Evolutionary conservation across 2,797 vertebrate genomes (phyloP).

Genomic region (Tragelaphus eurycerus): DNA sequence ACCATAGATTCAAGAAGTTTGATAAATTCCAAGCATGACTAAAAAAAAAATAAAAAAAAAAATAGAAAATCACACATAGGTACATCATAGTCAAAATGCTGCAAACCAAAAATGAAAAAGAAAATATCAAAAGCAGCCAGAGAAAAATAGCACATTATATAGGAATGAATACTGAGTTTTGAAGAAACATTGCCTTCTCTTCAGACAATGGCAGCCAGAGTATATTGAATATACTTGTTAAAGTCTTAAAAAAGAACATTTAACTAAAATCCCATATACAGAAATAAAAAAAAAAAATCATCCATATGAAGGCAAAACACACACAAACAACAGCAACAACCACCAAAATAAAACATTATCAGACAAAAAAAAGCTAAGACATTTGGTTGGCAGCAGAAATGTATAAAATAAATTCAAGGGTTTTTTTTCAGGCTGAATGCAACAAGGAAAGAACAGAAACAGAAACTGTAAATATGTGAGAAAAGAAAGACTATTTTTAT

Average conservation of each 20-base stretch:
- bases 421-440: background rate
- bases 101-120: background rate
- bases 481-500: background rate
- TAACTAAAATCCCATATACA: background rate
- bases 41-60: background rate
- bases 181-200: background rate
- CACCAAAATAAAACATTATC: background rate
- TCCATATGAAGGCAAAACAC: background rate
- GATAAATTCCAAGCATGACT: background rate
- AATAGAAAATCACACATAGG: background rate
- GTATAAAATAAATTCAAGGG: background rate
- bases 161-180: background rate
- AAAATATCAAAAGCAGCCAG: background rate
- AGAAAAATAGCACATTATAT: background rate
- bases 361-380: background rate
- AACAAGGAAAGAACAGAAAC: background rate
- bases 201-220: background rate
- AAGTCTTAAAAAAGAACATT: background rate
- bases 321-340: background rate
- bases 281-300: background rate
- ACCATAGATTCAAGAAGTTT: background rate
- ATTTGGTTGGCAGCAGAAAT: background rate
- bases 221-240: background rate
- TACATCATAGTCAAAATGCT: background rate
- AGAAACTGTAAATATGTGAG: background rate